phyloP scores from a whole-genome alignment of 2,888 invertebrate genomes.

The Eudemis profundana region DNA sequence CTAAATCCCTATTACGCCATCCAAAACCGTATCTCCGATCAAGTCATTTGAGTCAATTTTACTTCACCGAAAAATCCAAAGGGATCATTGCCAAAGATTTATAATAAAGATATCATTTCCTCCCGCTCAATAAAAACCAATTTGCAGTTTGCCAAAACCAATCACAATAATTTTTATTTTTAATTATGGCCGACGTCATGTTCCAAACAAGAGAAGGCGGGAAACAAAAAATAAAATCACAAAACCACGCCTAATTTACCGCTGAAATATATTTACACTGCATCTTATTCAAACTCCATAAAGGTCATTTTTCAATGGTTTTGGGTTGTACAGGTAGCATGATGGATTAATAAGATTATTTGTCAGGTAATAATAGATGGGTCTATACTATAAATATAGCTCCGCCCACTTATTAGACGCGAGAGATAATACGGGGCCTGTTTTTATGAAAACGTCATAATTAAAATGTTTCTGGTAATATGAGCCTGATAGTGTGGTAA shows the following conservation, averaged over 20 bases:
- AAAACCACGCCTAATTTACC: conserved; percentile 20
- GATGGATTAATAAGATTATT: conserved; percentile 68
- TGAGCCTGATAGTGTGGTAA: too few relatives aligned
- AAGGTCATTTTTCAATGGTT: conserved; percentile 38
- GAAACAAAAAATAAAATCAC: conserved; percentile 50
- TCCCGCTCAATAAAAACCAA: conserved; percentile 63
- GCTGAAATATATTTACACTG: background rate
- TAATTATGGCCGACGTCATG: conserved; percentile 72
- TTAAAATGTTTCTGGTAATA: conserved; percentile 36
- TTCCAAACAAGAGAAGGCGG: conserved; percentile 52
- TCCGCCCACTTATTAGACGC: conserved; percentile 60
- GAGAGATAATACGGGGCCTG: conserved; percentile 49
- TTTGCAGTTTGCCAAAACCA: conserved; percentile 82
- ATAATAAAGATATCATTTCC: conserved; percentile 42
- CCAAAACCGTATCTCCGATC: conserved; percentile 36
- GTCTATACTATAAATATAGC: conserved; percentile 56
- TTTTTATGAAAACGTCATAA: conserved; percentile 52
- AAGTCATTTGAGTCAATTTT: conserved; percentile 2
- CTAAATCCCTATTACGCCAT: conserved; percentile 19
- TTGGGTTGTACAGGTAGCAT: conserved; percentile 35
- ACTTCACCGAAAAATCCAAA: conserved; percentile 10
- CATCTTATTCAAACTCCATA: background rate
- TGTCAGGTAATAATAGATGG: conserved; percentile 70
- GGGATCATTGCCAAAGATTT: conserved; percentile 12
- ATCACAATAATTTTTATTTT: conserved; percentile 82